These are phyloP conservation scores for Panthera tigris DNA, from an alignment of 2,113 vertebrate genomes.

Conservation along the genomic window DNA sequence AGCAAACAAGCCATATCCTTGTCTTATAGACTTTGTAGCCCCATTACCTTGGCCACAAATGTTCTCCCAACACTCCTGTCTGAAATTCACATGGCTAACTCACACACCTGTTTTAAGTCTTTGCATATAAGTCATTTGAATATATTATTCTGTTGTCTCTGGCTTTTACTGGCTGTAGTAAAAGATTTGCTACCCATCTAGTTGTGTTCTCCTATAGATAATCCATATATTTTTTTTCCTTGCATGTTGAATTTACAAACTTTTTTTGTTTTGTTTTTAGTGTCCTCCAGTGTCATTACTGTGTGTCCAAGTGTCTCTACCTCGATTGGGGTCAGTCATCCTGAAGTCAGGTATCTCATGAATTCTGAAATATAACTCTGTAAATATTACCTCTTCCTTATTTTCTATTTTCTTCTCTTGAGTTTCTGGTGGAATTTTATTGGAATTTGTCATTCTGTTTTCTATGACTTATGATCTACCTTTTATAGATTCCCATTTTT, in stretches of 20 bases:
- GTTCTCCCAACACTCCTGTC: accelerated
- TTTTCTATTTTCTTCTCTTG: neutral
- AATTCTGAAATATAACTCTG: neutral
- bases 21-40: neutral
- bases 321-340: neutral
- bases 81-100: neutral
- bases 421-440: neutral
- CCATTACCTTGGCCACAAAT: neutral
- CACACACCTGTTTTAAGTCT: neutral
- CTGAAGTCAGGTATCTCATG: neutral
- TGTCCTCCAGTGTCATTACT: neutral
- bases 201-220: neutral
- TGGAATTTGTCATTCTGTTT: neutral
- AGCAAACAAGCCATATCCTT: neutral
- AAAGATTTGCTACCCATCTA: neutral
- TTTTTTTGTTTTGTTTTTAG: neutral
- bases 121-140: neutral
- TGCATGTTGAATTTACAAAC: neutral
- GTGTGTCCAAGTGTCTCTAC: neutral
- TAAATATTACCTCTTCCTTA: neutral
- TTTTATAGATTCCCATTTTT: neutral
- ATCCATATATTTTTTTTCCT: neutral
- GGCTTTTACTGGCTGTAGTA: neutral
- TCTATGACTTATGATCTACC: neutral
- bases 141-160: neutral